Evolutionary conservation across 2,888 invertebrate genomes (phyloP).

Genomic region (Barypeithes pellucidus): DNA sequence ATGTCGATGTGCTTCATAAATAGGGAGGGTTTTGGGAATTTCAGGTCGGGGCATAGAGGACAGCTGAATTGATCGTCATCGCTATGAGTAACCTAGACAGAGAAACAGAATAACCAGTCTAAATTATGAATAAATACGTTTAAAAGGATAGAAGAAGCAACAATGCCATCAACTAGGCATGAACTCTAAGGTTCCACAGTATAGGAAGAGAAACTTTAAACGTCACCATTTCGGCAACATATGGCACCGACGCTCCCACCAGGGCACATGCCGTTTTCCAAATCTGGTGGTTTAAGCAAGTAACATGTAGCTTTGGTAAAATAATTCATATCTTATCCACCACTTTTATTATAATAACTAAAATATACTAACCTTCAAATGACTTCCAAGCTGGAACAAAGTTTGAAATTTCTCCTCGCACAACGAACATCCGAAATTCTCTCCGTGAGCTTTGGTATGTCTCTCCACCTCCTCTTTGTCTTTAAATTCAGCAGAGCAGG

Average conservation of each 20-base stretch:
- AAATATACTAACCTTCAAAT: slow-evolving; percentile 54
- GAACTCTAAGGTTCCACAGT: too few species aligned
- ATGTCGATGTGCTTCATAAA: slow-evolving; percentile 65
- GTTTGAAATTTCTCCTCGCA: slow-evolving; percentile 65
- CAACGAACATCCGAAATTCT: slow-evolving; percentile 69
- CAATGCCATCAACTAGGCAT: too few species aligned
- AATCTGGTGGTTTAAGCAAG: too few species aligned
- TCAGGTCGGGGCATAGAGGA: slow-evolving; percentile 63
- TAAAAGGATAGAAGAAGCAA: too few species aligned
- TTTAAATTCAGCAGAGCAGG: slow-evolving; percentile 62
- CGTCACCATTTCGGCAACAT: too few species aligned
- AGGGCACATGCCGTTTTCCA: too few species aligned
- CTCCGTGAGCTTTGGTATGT: slow-evolving; percentile 63
- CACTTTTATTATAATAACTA: too few species aligned
- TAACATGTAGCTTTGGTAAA: too few species aligned
- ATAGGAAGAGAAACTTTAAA: too few species aligned
- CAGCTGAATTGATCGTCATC: slow-evolving; percentile 63
- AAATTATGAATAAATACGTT: too few species aligned
- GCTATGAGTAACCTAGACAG: slow-evolving; percentile 60
- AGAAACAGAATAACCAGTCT: background rate
- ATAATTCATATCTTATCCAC: too few species aligned
- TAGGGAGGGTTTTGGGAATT: slow-evolving; percentile 61
- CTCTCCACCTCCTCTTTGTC: slow-evolving; percentile 59
- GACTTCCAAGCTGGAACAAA: slow-evolving; percentile 65
- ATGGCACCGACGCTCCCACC: too few species aligned